phyloP scores from a whole-genome alignment of 2,113 vertebrate genomes.

The Malurus melanocephalus region DNA sequence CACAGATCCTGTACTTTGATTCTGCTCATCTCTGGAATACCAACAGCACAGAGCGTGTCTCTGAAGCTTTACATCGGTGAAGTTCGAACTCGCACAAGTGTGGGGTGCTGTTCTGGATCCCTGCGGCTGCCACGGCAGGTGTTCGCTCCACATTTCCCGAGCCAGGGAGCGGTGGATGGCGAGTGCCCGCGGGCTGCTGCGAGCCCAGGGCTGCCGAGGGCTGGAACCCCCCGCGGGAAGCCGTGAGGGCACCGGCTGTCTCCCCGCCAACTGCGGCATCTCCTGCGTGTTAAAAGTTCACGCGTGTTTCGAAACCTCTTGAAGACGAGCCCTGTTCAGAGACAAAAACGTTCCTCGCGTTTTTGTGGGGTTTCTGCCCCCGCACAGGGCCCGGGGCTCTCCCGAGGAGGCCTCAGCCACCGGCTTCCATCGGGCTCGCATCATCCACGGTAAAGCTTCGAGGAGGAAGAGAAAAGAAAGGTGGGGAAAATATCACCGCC shows the following conservation, averaged over 20 bases:
- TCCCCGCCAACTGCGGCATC: background rate
- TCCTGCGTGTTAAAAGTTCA: background rate
- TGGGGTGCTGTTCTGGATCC: rapidly evolving
- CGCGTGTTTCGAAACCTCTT: background rate
- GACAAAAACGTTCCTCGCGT: background rate
- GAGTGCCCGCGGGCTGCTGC: too few relatives aligned
- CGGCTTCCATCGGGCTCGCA: background rate
- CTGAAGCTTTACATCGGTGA: background rate
- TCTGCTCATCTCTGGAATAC: background rate
- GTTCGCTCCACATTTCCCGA: too few relatives aligned
- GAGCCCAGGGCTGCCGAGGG: background rate
- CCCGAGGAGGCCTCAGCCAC: background rate
- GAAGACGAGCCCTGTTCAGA: background rate
- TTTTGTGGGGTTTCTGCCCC: background rate
- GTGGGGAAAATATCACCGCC: background rate
- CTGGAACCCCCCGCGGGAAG: background rate
- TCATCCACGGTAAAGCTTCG: background rate
- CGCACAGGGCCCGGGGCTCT: rapidly evolving
- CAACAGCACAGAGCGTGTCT: background rate
- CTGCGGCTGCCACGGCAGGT: background rate
- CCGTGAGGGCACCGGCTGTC: background rate
- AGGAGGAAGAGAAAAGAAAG: background rate
- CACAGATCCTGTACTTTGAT: background rate
- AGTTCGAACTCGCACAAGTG: rapidly evolving
- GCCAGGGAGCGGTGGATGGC: too few relatives aligned